These are phyloP conservation scores for Malaclemys terrapin DNA, from an alignment of 2,113 vertebrate species.

Conservation along the genomic window DNA sequence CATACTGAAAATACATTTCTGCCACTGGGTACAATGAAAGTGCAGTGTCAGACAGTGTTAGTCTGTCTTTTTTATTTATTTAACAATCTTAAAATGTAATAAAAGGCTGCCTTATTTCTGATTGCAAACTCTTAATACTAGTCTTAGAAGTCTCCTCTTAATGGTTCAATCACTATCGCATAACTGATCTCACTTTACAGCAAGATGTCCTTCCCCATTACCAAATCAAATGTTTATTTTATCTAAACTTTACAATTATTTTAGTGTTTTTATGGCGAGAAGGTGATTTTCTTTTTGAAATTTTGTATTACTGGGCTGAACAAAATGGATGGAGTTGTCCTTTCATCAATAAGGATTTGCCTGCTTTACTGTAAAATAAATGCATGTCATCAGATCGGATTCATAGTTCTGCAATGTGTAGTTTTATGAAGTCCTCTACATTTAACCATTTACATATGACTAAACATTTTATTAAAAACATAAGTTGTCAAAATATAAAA, in stretches of 20 bases:
- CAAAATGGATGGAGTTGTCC: background rate
- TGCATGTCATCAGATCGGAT: background rate
- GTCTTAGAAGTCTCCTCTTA: background rate
- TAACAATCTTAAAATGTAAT: background rate
- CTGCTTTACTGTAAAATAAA: background rate
- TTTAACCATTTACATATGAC: no score
- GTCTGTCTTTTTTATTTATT: background rate
- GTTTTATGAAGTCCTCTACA: background rate
- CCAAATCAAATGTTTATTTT: background rate
- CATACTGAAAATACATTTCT: background rate
- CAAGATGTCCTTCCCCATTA: background rate
- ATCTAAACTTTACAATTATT: background rate
- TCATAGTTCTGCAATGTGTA: background rate
- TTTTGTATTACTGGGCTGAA: background rate
- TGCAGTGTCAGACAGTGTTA: background rate
- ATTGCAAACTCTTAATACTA: background rate
- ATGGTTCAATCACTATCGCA: background rate
- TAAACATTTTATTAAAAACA: background rate
- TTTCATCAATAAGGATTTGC: background rate
- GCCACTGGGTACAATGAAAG: background rate
- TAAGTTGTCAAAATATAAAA: background rate
- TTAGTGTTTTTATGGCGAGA: background rate
- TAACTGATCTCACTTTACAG: background rate
- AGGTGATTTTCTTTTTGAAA: background rate
- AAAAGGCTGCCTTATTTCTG: background rate